Evolutionary conservation across 2,797 vertebrate species (phyloP), one percentile per base, ranked within the genome.

Genomic region (Psittacula derbiana): DNA sequence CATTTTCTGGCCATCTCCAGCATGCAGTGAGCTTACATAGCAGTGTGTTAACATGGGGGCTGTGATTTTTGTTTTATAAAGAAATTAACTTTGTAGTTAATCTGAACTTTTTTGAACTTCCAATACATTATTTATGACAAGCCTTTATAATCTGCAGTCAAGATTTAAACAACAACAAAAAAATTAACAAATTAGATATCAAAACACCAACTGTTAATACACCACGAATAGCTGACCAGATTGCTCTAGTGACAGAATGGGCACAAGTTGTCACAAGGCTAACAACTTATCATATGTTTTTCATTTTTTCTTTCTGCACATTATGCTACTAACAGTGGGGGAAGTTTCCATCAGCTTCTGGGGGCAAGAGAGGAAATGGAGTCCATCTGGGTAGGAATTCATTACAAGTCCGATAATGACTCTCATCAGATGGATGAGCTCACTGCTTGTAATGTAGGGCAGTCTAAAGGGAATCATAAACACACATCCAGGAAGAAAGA

Each of bases 161-260:
- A 27, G 74, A 86, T 31, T 86, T 11, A 31, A 94, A 49, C 33
- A 50, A 18, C 55, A 72, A 73, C 53, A 50, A 83, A 46, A n/a
- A 44, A 40, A 14, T 36, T 19, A 49, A 14, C 0, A 0, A 90
- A 23, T 30, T 19, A 53, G 55, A 28, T 84, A 75, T 71, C 55
- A 76, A 93, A 96, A 95, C 92, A 94, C 92, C 95, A 95, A 79
- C 95, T 96, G 93, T 94, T 95, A 28, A 11, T 21, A 25, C 10
- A 21, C 40, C 52, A 18, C 4, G 60, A 84, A 61, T 41, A 69
- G 66, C 19, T 76, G 93, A 93, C 94, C 95, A 92, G 92, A 93
- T 27, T 80, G 96, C 88, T 92, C 90, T 23, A 20, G 58, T 86
- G 88, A 92, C 93, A 92, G 90, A 72, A 52, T 0, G 30, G 88